Percentiles rank a stretch among this genome's conserved stretches.
Conservation (phyloP, 1,140 invertebrate species). For the Scaptomyza graminum region DNA sequence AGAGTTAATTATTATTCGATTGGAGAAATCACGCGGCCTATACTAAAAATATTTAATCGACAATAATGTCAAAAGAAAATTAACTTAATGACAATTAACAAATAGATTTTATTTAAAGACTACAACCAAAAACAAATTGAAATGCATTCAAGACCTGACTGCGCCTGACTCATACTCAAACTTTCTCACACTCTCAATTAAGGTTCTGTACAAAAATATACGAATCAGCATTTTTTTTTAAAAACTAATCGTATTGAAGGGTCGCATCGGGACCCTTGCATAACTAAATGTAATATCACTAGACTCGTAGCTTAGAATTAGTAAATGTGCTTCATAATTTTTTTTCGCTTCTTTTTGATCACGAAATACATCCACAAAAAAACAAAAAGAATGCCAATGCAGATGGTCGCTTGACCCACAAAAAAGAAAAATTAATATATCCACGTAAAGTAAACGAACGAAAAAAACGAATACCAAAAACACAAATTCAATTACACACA, state of each 20-base stretch:
- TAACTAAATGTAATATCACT: slow-evolving; percentile 83
- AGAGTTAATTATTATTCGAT: slow-evolving; percentile 5
- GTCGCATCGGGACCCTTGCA: slow-evolving; percentile 24
- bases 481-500: slow-evolving; percentile 80
- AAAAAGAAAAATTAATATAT: neutral
- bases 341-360: neutral
- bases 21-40: slow-evolving; percentile 39
- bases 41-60: neutral
- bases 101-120: slow-evolving; percentile 22
- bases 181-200: neutral
- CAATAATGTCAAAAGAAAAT: slow-evolving; percentile 18
- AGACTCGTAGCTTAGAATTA: slow-evolving; percentile 78
- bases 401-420: slow-evolving; percentile 25
- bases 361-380: slow-evolving; percentile 3
- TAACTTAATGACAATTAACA: slow-evolving; percentile 1
- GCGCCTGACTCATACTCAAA: neutral
- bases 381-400: neutral
- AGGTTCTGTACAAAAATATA: slow-evolving; percentile 57
- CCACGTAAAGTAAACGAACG: slow-evolving; percentile 1
- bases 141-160: slow-evolving; percentile 27
- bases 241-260: slow-evolving; percentile 56
- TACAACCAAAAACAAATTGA: slow-evolving; percentile 30
- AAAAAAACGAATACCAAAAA: slow-evolving; percentile 63
- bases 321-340: slow-evolving; percentile 47
- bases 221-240: slow-evolving; percentile 51